A percentile compares a stretch with the other conserved stretches of the same genome.
These are phyloP conservation scores for Epinotia ramella DNA, from an alignment of 2,888 invertebrate genomes.

Conservation along the genomic window DNA sequence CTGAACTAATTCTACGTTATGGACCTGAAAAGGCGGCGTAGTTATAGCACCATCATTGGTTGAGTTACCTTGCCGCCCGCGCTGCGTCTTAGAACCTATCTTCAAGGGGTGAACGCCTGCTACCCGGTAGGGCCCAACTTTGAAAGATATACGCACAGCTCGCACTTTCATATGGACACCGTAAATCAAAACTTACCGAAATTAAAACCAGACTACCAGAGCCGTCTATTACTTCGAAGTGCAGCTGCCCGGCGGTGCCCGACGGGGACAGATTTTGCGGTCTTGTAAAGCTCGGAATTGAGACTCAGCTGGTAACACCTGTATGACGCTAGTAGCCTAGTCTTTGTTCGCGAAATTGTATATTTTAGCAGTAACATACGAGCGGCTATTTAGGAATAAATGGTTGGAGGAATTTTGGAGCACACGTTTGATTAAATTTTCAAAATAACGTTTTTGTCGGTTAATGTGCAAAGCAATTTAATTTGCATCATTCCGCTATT, in stretches of 20 bases:
- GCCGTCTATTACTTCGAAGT: slow-evolving; percentile 75
- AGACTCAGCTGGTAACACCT: slow-evolving; percentile 64
- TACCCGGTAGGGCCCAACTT: slow-evolving; percentile 63
- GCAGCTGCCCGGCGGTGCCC: slow-evolving; percentile 54
- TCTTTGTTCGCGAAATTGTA: slow-evolving; percentile 46
- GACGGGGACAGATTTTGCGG: slow-evolving; percentile 77
- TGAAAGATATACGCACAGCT: slow-evolving; percentile 70
- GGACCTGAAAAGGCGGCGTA: slow-evolving; percentile 67
- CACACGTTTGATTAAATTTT: slow-evolving; percentile 26
- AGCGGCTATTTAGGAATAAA: slow-evolving; percentile 42
- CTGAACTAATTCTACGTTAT: slow-evolving; percentile 71
- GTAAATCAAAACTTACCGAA: slow-evolving; percentile 78
- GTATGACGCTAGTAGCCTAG: slow-evolving; percentile 49
- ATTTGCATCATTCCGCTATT: neutral
- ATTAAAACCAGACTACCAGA: slow-evolving; percentile 73
- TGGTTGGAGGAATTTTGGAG: slow-evolving; percentile 34
- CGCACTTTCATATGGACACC: slow-evolving; percentile 75
- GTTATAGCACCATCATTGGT: slow-evolving; percentile 56
- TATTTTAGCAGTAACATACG: slow-evolving; percentile 45
- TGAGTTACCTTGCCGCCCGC: slow-evolving; percentile 57
- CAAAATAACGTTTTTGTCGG: slow-evolving; percentile 6
- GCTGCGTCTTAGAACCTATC: slow-evolving; percentile 43
- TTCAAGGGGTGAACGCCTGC: slow-evolving; percentile 56
- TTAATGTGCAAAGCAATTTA: neutral
- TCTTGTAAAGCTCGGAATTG: slow-evolving; percentile 63